phyloP scores from a whole-genome alignment of 2,888 invertebrate species.

The Euspilapteryx auroguttella region DNA sequence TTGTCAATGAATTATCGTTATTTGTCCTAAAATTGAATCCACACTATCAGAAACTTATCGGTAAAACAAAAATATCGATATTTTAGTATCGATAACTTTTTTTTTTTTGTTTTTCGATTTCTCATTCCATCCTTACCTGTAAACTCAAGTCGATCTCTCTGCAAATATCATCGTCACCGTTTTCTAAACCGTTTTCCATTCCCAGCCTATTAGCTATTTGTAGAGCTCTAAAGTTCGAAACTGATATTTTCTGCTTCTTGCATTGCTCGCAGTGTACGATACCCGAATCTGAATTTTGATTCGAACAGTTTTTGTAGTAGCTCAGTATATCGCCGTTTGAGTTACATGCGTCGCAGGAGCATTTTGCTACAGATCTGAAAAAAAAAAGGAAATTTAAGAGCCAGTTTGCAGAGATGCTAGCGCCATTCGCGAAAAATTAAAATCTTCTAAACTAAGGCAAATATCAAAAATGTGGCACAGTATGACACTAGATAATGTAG shows the following conservation, averaged over 20 bases:
- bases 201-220: conserved; percentile 45
- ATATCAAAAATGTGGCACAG: too few species aligned
- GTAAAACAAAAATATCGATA: too few species aligned
- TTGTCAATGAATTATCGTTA: too few species aligned
- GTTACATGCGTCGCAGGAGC: conserved; percentile 43
- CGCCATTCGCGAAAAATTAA: too few species aligned
- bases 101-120: conserved; percentile 24
- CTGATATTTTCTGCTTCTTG: conserved; percentile 50
- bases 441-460: too few species aligned
- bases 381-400: too few species aligned
- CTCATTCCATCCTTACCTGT: too few species aligned
- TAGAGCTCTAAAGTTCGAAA: conserved; percentile 48
- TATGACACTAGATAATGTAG: too few species aligned
- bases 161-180: conserved; percentile 48
- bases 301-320: conserved; percentile 42
- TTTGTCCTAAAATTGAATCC: too few species aligned
- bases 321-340: conserved; percentile 45
- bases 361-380: conserved; percentile 45
- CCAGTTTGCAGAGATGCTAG: too few species aligned
- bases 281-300: conserved; percentile 38
- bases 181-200: conserved; percentile 32
- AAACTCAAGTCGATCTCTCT: conserved; percentile 33
- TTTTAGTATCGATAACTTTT: too few species aligned
- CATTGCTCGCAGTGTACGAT: conserved; percentile 47
- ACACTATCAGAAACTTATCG: too few species aligned